Conservation (phyloP, 2,113 vertebrate genomes). For the Gymnobelideus leadbeateri region DNA sequence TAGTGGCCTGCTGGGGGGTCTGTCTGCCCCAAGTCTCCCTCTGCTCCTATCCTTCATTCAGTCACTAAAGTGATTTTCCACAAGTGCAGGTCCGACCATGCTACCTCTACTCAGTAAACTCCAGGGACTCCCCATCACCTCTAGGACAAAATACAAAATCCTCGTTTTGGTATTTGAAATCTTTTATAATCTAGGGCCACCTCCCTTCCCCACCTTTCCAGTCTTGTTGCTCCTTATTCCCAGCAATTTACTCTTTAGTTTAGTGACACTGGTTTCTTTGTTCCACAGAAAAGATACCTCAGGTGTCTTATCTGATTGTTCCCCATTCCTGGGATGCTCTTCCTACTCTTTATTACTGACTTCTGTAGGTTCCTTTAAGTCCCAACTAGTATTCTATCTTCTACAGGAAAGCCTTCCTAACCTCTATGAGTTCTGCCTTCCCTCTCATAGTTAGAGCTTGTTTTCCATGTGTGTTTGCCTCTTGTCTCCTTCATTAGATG, state of each 20-base stretch:
- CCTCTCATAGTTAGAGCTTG: background rate
- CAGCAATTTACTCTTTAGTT: no score
- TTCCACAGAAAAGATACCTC: no score
- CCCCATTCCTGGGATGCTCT: no score
- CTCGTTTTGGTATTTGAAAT: background rate
- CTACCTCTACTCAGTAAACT: background rate
- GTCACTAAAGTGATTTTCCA: background rate
- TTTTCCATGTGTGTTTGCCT: background rate
- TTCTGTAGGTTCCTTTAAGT: no score
- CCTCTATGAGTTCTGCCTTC: background rate
- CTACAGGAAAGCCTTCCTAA: no score
- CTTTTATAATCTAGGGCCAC: background rate
- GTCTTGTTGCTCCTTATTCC: background rate
- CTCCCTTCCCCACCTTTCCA: background rate
- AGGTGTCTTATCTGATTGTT: no score
- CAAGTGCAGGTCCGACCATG: background rate
- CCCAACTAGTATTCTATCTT: no score
- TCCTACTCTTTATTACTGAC: no score
- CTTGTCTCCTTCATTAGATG: background rate
- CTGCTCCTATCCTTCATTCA: background rate
- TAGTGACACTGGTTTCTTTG: no score
- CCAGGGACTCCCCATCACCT: background rate
- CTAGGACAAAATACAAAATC: background rate
- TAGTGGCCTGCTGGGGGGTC: no score
- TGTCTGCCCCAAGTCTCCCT: background rate